These are phyloP conservation scores for Pungitius pungitius DNA, from an alignment of 2,113 vertebrate species.

Conservation along the genomic window DNA sequence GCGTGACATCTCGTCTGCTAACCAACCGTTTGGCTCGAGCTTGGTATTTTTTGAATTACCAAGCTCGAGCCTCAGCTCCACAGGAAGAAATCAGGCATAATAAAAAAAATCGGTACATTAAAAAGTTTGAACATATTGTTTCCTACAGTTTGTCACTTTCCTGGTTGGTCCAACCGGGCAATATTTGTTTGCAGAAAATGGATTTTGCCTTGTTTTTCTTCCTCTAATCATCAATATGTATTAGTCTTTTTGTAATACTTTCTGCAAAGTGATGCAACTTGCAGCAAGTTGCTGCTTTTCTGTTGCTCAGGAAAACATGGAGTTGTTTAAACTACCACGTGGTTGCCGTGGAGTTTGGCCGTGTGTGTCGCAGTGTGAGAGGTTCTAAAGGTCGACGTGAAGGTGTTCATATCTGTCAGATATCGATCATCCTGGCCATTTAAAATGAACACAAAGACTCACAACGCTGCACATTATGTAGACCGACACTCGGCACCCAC, in stretches of 20 bases:
- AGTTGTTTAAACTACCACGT: background rate
- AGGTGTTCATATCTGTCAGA: background rate
- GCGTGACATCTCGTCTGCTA: constrained; percentile 68
- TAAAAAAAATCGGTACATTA: constrained; percentile 13
- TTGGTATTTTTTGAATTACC: no score
- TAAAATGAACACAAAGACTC: background rate
- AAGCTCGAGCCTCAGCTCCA: constrained; percentile 58
- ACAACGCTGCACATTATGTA: background rate
- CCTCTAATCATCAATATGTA: background rate
- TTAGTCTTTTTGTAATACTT: background rate
- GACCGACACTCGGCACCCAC: background rate
- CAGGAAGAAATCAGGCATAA: background rate
- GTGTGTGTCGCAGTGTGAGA: background rate
- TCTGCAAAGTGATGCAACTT: background rate
- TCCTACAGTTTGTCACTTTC: background rate
- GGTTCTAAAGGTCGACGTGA: background rate
- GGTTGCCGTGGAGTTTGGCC: background rate
- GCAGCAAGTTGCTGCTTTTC: background rate
- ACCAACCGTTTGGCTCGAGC: constrained; percentile 69
- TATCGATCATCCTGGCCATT: background rate
- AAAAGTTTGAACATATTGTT: background rate
- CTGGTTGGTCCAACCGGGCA: background rate
- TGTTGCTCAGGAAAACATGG: background rate
- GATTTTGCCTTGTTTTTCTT: background rate
- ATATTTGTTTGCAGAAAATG: background rate